Evolutionary conservation across 2,113 vertebrate genomes (phyloP).

Genomic region (Lagenorhynchus albirostris): DNA sequence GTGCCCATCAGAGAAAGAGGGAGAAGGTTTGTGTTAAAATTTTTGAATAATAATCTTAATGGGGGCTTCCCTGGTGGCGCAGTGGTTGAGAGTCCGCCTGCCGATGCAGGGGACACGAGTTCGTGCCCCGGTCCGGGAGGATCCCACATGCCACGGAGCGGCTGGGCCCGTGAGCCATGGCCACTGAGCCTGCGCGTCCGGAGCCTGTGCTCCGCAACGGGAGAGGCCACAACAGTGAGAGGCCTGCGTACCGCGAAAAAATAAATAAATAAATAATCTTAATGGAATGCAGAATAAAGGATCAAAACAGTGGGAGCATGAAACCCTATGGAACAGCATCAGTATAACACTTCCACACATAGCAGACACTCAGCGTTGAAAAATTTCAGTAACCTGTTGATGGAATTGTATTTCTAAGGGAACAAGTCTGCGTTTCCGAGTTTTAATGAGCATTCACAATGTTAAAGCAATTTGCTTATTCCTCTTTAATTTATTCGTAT

Average conservation of each 20-base stretch:
- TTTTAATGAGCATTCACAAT: constrained; percentile 8
- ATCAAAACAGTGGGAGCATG: background rate
- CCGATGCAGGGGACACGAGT: too few relatives aligned
- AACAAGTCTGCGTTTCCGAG: background rate
- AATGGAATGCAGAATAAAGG: background rate
- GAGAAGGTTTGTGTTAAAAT: background rate
- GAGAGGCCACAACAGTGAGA: too few relatives aligned
- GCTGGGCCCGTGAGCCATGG: too few relatives aligned
- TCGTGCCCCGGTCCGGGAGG: too few relatives aligned
- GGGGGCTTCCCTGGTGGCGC: too few relatives aligned
- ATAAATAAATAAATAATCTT: background rate
- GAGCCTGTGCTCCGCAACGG: too few relatives aligned
- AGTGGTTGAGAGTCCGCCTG: too few relatives aligned
- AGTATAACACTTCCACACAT: background rate
- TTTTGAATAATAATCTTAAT: constrained; percentile 4
- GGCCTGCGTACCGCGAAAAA: too few relatives aligned
- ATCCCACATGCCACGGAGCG: too few relatives aligned
- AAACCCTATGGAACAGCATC: background rate
- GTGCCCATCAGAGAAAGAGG: background rate
- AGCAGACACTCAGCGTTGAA: background rate
- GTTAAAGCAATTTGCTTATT: background rate
- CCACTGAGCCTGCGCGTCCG: too few relatives aligned
- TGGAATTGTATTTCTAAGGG: background rate
- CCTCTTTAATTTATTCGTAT: background rate
- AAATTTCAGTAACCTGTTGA: background rate